phyloP scores from a whole-genome alignment of 2,888 invertebrate species.

The Tryphoninae sp. region DNA sequence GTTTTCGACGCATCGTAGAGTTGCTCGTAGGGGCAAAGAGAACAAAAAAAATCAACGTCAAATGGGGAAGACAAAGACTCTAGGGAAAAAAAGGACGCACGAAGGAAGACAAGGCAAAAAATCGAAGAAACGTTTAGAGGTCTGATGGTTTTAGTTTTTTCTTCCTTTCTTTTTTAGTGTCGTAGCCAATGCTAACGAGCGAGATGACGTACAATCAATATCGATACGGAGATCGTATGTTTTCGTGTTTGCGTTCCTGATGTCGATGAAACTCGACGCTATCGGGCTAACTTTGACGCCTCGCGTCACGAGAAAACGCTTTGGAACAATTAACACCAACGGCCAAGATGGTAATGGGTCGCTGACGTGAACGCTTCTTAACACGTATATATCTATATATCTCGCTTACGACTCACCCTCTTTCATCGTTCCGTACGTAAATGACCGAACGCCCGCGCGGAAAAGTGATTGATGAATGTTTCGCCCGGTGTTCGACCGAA shows the following conservation, averaged over 20 bases:
- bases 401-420: constrained; percentile 38
- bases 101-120: constrained; percentile 50
- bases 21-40: constrained; percentile 26
- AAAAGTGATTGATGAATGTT: constrained; percentile 67
- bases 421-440: constrained; percentile 54
- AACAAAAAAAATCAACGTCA: constrained; percentile 36
- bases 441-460: constrained; percentile 57
- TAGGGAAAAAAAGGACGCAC: constrained; percentile 39
- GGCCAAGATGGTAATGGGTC: constrained; percentile 72
- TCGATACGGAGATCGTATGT: not conserved
- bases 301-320: constrained; percentile 47
- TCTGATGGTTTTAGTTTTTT: constrained; percentile 14
- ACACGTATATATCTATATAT: constrained; percentile 20
- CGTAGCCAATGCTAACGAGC: not conserved
- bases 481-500: constrained; percentile 54
- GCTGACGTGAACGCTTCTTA: constrained; percentile 42
- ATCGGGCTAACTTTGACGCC: constrained; percentile 32
- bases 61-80: constrained; percentile 26
- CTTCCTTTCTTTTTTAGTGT: too few relatives aligned
- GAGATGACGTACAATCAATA: constrained; percentile 34
- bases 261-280: constrained; percentile 45
- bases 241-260: constrained; percentile 16
- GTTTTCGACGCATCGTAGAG: constrained; percentile 66
- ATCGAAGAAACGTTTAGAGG: constrained; percentile 24
- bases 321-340: constrained; percentile 73